These are phyloP conservation scores for Peromyscus aztecus DNA, from an alignment of 2,797 vertebrate genomes.

Conservation along the genomic window DNA sequence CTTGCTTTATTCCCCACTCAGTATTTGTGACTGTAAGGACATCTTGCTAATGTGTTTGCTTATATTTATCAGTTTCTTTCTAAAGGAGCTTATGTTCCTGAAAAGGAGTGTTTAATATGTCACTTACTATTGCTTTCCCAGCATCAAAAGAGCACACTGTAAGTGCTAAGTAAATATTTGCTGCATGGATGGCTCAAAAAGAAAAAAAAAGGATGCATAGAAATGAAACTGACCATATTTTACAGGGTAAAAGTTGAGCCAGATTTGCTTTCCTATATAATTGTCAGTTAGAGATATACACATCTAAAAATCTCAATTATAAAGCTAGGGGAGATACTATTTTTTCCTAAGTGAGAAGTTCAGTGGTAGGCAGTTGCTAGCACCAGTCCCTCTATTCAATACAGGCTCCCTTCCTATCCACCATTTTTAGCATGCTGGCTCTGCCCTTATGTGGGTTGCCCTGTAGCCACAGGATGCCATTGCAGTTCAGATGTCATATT, in stretches of 20 bases:
- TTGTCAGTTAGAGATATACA: background rate
- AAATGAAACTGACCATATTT: background rate
- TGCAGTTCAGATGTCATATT: background rate
- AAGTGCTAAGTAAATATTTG: background rate
- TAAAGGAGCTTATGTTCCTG: background rate
- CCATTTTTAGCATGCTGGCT: background rate
- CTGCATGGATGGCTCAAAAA: background rate
- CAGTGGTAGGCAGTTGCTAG: background rate
- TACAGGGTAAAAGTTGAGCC: background rate
- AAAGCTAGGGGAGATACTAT: background rate
- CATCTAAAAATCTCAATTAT: background rate
- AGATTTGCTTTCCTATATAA: background rate
- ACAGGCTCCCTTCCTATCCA: background rate
- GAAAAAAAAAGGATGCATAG: too few species aligned
- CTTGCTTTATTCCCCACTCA: background rate
- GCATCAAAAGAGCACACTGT: background rate
- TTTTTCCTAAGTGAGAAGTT: conserved; percentile 7
- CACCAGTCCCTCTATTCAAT: background rate
- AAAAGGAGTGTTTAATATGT: background rate
- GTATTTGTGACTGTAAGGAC: background rate
- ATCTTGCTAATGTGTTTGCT: background rate
- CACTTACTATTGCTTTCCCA: background rate
- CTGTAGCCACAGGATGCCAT: background rate
- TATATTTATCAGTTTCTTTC: background rate
- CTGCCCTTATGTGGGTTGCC: background rate